Percentiles rank a stretch among this genome's conserved stretches.
Conservation (phyloP, 1,140 invertebrate species). For the Rhyzopertha dominica region DNA sequence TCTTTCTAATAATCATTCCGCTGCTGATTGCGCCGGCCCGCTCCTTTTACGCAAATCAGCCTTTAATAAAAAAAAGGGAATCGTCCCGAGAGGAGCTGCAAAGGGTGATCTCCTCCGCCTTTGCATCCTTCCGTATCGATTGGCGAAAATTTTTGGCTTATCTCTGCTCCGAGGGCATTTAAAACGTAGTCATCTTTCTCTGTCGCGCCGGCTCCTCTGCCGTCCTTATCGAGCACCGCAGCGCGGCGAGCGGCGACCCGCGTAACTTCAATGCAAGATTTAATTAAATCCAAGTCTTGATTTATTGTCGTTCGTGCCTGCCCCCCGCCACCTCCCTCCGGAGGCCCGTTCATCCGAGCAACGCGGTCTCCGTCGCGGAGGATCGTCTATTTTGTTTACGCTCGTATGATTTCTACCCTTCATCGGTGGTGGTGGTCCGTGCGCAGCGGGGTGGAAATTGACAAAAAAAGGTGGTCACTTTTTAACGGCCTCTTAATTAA, state of each 20-base stretch:
- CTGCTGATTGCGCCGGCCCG: too few relatives aligned
- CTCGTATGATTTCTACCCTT: too few relatives aligned
- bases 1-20: too few relatives aligned
- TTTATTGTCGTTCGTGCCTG: constrained; percentile 52
- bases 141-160: background rate
- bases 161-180: constrained; percentile 9
- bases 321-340: constrained; percentile 26
- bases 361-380: constrained; percentile 15
- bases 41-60: too few relatives aligned
- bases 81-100: too few relatives aligned
- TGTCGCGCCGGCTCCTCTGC: constrained; percentile 21
- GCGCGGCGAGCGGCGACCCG: constrained; percentile 47
- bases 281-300: constrained; percentile 54
- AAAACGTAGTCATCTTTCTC: constrained; percentile 17
- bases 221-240: constrained; percentile 40
- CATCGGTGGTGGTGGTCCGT: too few relatives aligned
- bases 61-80: too few relatives aligned
- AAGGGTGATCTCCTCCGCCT: too few relatives aligned
- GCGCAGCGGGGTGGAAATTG: too few relatives aligned
- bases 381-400: too few relatives aligned
- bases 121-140: background rate
- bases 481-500: too few relatives aligned
- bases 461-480: too few relatives aligned
- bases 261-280: constrained; percentile 51
- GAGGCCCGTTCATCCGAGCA: constrained; percentile 17